These are phyloP conservation scores for Fistularia commersonii DNA, from an alignment of 2,797 vertebrate genomes.

Conservation along the genomic window DNA sequence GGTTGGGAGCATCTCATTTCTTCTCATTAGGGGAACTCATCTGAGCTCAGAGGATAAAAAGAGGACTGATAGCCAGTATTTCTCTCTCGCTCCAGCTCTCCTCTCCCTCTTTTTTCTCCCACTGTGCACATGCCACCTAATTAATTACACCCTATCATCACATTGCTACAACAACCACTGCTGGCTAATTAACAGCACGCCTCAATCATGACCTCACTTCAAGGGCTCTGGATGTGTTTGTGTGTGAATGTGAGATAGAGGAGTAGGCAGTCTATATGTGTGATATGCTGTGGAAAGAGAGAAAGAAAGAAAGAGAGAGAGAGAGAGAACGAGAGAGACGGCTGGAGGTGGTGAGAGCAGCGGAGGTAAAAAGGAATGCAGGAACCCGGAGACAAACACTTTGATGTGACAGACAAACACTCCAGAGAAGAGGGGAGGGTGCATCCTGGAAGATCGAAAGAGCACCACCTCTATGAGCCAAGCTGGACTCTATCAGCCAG, in stretches of 20 bases:
- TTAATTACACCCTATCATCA: slow-evolving; percentile 72
- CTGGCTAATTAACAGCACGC: slow-evolving; percentile 69
- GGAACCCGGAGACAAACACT: slow-evolving; percentile 25
- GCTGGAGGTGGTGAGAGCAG: slow-evolving; percentile 10
- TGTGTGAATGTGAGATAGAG: slow-evolving; percentile 26
- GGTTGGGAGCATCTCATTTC: slow-evolving; percentile 67
- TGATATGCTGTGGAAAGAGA: slow-evolving; percentile 17
- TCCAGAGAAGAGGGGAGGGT: slow-evolving; percentile 16
- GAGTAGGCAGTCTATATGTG: slow-evolving; percentile 14
- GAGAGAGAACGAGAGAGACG: slow-evolving; percentile 8
- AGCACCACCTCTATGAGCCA: slow-evolving; percentile 38
- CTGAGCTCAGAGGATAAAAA: slow-evolving; percentile 69
- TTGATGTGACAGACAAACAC: slow-evolving; percentile 50
- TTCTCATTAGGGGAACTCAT: slow-evolving; percentile 71
- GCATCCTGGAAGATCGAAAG: slow-evolving; percentile 16
- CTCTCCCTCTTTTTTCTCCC: slow-evolving; percentile 57
- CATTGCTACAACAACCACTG: slow-evolving; percentile 69
- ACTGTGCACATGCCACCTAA: slow-evolving; percentile 69
- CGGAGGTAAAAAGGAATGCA: slow-evolving; percentile 18
- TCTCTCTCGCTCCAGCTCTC: slow-evolving; percentile 39
- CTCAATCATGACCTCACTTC: slow-evolving; percentile 68
- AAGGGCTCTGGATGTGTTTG: slow-evolving; percentile 54
- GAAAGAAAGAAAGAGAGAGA: slow-evolving; percentile 1
- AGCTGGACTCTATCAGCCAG: slow-evolving; percentile 77
- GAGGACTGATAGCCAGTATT: slow-evolving; percentile 59